Conservation (phyloP, 2,113 vertebrate genomes). For the Solea solea region DNA sequence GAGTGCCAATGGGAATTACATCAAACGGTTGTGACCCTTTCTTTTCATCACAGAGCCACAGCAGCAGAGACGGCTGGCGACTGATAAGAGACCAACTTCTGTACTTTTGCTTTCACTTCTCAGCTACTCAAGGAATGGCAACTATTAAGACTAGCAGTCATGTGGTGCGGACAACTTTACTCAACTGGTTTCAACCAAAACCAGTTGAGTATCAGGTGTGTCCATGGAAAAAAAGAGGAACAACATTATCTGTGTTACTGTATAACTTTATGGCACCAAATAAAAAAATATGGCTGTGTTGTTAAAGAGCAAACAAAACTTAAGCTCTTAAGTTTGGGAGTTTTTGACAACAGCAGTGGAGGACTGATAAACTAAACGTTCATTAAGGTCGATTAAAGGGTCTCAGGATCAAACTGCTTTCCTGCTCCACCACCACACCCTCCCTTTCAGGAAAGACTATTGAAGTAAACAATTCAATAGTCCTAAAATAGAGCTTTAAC, state of each 20-base stretch:
- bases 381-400: background rate
- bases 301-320: slow-evolving; percentile 1
- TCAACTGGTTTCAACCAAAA: background rate
- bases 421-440: background rate
- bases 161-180: background rate
- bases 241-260: background rate
- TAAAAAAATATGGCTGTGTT: slow-evolving; percentile 3
- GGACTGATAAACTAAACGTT: background rate
- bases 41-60: slow-evolving; percentile 20
- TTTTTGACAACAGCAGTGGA: slow-evolving; percentile 5
- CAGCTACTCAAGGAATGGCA: slow-evolving; percentile 14
- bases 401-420: background rate
- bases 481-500: background rate
- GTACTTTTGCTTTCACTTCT: slow-evolving; percentile 39
- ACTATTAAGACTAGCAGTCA: slow-evolving; percentile 36
- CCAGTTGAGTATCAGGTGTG: slow-evolving; percentile 8
- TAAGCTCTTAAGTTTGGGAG: background rate
- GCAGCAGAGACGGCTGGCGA: background rate
- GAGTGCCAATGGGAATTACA: slow-evolving; percentile 39
- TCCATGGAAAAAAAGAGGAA: background rate
- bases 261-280: background rate
- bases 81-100: background rate
- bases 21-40: slow-evolving; percentile 12
- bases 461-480: background rate
- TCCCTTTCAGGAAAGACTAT: background rate